A percentile compares a stretch with the other conserved stretches of the same genome.
Evolutionary conservation across 2,113 vertebrate genomes (phyloP).

Genomic region (Lasiurus cinereus): DNA sequence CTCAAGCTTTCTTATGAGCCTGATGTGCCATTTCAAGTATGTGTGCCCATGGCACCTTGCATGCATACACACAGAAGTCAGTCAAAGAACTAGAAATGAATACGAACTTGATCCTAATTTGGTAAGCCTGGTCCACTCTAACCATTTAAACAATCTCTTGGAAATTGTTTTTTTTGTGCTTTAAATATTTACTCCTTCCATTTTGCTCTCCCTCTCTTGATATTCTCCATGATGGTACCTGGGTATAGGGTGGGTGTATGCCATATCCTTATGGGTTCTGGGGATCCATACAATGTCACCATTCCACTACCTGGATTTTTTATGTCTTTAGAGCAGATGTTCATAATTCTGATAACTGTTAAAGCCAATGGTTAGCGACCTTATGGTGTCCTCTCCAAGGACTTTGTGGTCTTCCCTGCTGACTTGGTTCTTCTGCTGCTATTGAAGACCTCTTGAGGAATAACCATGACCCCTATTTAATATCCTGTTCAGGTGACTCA

Average conservation of each 20-base stretch:
- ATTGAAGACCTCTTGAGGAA: background rate
- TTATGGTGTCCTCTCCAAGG: background rate
- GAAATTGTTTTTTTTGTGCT: conserved; percentile 24
- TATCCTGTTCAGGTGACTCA: background rate
- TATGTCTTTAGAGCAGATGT: background rate
- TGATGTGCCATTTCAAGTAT: background rate
- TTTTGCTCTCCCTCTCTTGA: background rate
- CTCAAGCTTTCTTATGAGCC: background rate
- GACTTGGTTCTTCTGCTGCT: background rate
- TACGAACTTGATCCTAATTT: background rate
- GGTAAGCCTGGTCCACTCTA: background rate
- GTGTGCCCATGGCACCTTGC: background rate
- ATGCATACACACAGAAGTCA: background rate
- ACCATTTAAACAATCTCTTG: background rate
- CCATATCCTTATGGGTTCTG: background rate
- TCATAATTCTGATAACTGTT: background rate
- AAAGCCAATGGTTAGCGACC: background rate
- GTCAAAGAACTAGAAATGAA: background rate
- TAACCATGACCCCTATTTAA: background rate
- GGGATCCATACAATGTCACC: background rate
- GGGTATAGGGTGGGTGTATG: background rate
- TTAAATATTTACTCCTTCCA: background rate
- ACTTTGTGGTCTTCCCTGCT: background rate
- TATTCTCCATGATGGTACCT: background rate
- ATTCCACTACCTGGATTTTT: background rate